Evolutionary conservation across 2,113 vertebrate species (phyloP).

Genomic region (Aythya baeri): DNA sequence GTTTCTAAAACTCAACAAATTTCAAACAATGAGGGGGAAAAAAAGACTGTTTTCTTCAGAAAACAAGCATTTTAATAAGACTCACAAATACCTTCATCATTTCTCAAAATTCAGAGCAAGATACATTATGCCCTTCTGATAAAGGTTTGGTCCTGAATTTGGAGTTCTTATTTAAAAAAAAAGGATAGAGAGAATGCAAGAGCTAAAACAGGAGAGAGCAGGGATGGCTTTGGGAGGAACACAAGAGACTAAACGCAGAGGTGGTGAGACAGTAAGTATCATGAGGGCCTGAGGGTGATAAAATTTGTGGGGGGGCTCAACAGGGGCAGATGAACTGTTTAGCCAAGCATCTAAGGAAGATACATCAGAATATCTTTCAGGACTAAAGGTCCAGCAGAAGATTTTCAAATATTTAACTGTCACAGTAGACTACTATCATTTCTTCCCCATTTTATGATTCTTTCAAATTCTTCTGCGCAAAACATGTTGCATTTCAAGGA

Average conservation of each 20-base stretch:
- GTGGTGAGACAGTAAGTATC: neutral
- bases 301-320: neutral
- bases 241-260: neutral
- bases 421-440: neutral
- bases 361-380: neutral
- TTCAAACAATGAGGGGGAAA: neutral
- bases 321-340: neutral
- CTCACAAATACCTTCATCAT: neutral
- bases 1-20: neutral
- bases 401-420: neutral
- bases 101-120: neutral
- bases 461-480: neutral
- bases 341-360: neutral
- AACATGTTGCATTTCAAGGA: neutral
- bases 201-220: neutral
- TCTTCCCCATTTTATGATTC: neutral
- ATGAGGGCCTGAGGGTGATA: neutral
- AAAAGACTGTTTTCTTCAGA: neutral
- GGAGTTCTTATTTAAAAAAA: neutral
- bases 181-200: neutral
- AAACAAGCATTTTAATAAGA: neutral
- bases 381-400: neutral
- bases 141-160: neutral
- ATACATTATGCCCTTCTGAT: neutral
- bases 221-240: neutral